phyloP scores from a whole-genome alignment of 2,888 invertebrate genomes.

The Pycnomerus fuliginosus region DNA sequence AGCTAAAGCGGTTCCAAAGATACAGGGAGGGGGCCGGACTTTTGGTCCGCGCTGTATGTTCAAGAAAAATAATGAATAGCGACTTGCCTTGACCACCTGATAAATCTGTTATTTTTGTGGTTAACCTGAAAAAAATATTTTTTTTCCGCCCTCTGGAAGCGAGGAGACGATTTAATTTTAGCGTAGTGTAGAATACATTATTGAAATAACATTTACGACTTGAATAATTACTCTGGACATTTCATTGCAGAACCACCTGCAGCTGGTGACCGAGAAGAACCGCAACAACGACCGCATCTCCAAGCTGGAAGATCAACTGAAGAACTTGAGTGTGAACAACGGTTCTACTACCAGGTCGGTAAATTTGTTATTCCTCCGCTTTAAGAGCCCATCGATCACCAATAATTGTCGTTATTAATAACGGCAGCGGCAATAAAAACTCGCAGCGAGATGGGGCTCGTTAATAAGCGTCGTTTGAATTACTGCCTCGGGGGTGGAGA shows the following conservation, averaged over 20 bases:
- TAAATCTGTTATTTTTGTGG: too few relatives aligned
- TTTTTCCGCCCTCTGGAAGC: too few relatives aligned
- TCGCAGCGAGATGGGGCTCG: constrained; percentile 8
- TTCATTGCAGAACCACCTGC: constrained; percentile 62
- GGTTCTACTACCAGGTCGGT: constrained; percentile 33
- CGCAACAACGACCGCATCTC: constrained; percentile 66
- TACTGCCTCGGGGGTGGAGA: constrained; percentile 16
- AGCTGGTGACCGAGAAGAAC: constrained; percentile 64
- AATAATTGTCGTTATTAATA: constrained; percentile 21
- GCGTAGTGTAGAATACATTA: background rate
- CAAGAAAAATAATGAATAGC: too few relatives aligned
- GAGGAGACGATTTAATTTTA: constrained; percentile 4
- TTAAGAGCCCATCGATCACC: constrained; percentile 6
- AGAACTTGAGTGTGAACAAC: constrained; percentile 42
- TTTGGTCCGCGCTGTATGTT: too few relatives aligned
- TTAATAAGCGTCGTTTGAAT: constrained; percentile 21
- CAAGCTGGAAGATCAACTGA: constrained; percentile 69
- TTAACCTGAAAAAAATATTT: too few relatives aligned
- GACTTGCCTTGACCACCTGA: too few relatives aligned
- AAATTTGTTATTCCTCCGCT: background rate
- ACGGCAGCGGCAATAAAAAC: constrained; percentile 21
- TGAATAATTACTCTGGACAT: too few relatives aligned
- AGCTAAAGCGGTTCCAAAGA: too few relatives aligned
- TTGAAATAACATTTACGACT: background rate
- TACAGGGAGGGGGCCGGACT: too few relatives aligned